Evolutionary conservation across 2,888 invertebrate genomes (phyloP).

Genomic region (Sylvicola cinctus): DNA sequence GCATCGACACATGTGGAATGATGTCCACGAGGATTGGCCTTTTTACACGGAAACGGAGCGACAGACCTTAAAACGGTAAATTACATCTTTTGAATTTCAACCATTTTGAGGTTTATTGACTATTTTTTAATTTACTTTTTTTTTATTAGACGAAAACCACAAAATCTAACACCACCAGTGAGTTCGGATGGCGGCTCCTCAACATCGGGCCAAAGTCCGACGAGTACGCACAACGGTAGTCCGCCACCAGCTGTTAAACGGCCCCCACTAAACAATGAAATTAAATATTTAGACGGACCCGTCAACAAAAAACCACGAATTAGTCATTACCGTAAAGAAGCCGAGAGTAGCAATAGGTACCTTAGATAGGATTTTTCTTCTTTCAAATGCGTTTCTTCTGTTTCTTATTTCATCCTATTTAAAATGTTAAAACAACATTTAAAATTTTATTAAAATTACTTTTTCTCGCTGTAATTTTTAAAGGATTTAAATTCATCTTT

Average conservation of each 20-base stretch:
- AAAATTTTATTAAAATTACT: no score
- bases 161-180: conserved; percentile 74
- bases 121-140: conserved; percentile 3
- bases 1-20: conserved; percentile 74
- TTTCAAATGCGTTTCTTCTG: no score
- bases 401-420: no score
- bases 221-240: conserved; percentile 49
- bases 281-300: conserved; percentile 30
- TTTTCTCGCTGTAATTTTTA: no score
- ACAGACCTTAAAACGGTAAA: conserved; percentile 63
- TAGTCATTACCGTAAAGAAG: conserved; percentile 55
- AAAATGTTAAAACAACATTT: no score
- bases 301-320: conserved; percentile 65
- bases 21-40: conserved; percentile 86
- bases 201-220: conserved; percentile 59
- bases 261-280: conserved; percentile 27
- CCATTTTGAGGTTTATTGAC: background rate
- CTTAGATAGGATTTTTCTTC: no score
- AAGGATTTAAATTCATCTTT: no score
- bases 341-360: conserved; percentile 13
- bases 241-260: conserved; percentile 43
- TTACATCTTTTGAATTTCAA: background rate
- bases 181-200: conserved; percentile 65
- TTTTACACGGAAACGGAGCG: conserved; percentile 81
- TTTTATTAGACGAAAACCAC: conserved; percentile 55